Conservation (phyloP, 2,888 invertebrate genomes). For the Apeira syringaria region DNA sequence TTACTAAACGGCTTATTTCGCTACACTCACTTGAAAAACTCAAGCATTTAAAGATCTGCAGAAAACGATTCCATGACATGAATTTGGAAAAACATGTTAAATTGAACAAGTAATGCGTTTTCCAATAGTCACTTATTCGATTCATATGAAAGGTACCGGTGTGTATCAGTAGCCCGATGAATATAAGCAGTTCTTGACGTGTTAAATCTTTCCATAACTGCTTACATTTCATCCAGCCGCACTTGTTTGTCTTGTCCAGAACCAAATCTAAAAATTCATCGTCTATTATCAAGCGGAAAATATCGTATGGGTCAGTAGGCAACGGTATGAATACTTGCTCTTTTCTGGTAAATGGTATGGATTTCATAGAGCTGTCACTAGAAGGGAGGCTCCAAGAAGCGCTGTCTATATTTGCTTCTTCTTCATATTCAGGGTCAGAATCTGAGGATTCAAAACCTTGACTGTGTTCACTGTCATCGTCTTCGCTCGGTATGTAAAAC, state of each 20-base stretch:
- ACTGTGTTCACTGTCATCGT: not conserved
- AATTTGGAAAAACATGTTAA: conserved; percentile 1
- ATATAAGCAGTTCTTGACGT: conserved; percentile 1
- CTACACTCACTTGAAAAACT: conserved; percentile 1
- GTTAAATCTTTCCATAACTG: not conserved
- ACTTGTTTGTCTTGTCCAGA: not conserved
- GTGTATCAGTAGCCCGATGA: conserved; percentile 12
- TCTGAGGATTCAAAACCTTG: not conserved
- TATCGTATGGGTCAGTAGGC: conserved; percentile 29
- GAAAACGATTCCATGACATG: conserved; percentile 7
- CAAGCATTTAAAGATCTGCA: conserved; percentile 4
- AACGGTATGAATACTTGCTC: conserved; percentile 25
- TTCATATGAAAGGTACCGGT: conserved; percentile 7
- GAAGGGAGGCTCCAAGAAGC: conserved; percentile 1
- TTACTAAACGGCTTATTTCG: not conserved
- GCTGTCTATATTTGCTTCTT: not conserved
- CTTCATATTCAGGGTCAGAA: not conserved
- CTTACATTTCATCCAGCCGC: not conserved
- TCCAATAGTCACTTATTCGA: conserved; percentile 11
- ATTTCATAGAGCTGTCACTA: conserved; percentile 2
- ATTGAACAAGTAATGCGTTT: conserved; percentile 5
- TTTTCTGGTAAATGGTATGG: conserved; percentile 14
- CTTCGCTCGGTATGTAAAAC: not conserved
- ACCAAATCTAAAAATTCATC: conserved; percentile 20
- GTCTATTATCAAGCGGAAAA: conserved; percentile 31